phyloP scores from a whole-genome alignment of 2,888 invertebrate species.

The Petrophora chlorosata region DNA sequence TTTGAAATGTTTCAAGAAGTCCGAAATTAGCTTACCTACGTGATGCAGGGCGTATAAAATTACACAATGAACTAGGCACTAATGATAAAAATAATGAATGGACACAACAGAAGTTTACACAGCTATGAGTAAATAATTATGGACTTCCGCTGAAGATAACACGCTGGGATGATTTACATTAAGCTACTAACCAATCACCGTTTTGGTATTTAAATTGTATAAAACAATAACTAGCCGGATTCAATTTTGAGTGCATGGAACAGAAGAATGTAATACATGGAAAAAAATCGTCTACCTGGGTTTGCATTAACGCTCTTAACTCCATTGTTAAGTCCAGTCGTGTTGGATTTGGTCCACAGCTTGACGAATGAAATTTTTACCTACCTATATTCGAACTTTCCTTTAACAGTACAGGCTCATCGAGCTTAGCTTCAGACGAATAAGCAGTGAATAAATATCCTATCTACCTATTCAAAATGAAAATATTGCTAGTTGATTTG shows the following conservation, averaged over 20 bases:
- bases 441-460: background rate
- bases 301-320: background rate
- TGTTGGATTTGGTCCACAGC: background rate
- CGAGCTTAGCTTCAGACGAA: no score
- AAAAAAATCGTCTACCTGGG: constrained; percentile 66
- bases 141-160: constrained; percentile 27
- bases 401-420: no score
- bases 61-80: no score
- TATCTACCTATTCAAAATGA: constrained; percentile 4
- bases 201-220: constrained; percentile 45
- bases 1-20: no score
- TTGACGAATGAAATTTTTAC: no score
- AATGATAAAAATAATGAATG: no score
- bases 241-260: constrained; percentile 54
- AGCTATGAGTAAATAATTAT: constrained; percentile 34
- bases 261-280: constrained; percentile 44
- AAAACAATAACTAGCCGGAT: constrained; percentile 48
- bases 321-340: background rate
- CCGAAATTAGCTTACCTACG: no score
- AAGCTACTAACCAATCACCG: no score
- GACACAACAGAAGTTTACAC: constrained; percentile 16
- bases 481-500: constrained; percentile 20
- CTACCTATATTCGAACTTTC: no score
- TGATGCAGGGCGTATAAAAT: no score
- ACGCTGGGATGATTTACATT: constrained; percentile 22